Base-by-base conservation (phyloP, 2,888 invertebrate genomes). In the Eupithecia tripunctaria region DNA sequence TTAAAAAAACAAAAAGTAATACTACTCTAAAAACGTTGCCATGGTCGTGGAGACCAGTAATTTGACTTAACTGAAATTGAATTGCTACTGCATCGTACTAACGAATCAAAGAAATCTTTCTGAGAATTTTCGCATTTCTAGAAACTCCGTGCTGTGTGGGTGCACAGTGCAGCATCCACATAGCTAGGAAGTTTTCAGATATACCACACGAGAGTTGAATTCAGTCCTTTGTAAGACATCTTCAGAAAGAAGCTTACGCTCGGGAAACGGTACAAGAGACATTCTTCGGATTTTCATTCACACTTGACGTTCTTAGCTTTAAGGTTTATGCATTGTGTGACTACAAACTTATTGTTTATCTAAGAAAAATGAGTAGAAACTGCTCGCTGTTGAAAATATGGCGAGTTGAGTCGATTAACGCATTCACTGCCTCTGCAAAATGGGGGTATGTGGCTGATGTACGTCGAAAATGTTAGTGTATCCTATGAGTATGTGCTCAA, bases 241-340 rank as follows among this genome's bases (percentile, higher is more conserved):
- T 85, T 88, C 87, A 51, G 47, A 88, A 90, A 90, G 89, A 87
- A 84, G 88, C 87, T 91, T 89, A 89, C 82, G 84, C 84, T 84
- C 82, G 85, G 87, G 83, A 88, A 89, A 84, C 56, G 56, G 85
- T 85, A 84, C 86, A 86, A 86, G 87, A 85, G 38, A 64, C 84
- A 88, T 88, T 86, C 85, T 84, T 75, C 71, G 81, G 85, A 84
- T 86, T 85, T 83, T 82, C 79, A 82, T 85, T 87, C 84, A 85
- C 84, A 82, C 74, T 41, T 41, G 38, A 78, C 79, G 78, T 71
- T 73, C 27, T 27, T 43, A 27, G 66, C 43, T 29, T 43, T 27
- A 47, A 25, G 15, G 21, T 36, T 27, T 29, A 29, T 21, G 8
- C 36, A 32, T 32, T 63, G 36, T 63, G 36, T 25, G 12, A 56